Base-by-base conservation (phyloP, 2,888 invertebrate genomes). In the Heterodera filipjevi region DNA sequence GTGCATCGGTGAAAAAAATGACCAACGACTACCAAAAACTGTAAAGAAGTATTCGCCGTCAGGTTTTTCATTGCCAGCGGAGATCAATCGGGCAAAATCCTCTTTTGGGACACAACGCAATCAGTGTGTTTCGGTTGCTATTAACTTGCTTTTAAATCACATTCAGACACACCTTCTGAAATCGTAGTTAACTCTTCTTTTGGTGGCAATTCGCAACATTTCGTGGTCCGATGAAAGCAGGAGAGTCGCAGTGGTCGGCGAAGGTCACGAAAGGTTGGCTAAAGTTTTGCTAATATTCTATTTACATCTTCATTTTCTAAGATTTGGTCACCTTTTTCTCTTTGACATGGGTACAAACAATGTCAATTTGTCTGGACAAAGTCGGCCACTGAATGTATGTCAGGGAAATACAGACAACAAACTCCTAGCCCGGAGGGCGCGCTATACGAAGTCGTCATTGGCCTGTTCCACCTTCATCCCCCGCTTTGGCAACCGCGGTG, bases 11-110 rank as follows among this genome's bases (percentile, higher is more conserved):
- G n/a, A n/a, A n/a, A n/a, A n/a, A n/a, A n/a, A n/a, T n/a, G n/a
- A n/a, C n/a, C n/a, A n/a, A n/a, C n/a, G n/a, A n/a, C n/a, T n/a
- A n/a, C n/a, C n/a, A n/a, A n/a, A n/a, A n/a, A n/a, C n/a, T n/a
- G n/a, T n/a, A n/a, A n/a, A n/a, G n/a, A 97, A 97, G 91, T 98
- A 96, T 91, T 95, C 98, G 33, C 98, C 98, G 5, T 95, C 95
- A 90, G 96, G 98, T 84, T 98, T 95, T 91, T 75, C 64, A 59
- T 75, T 75, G 95, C 96, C 66, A 99, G 98, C 83, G 98, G 95
- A 91, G 98, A 99, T 91, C 93, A 93, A 81, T 94, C 94, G 0
- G 99, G 99, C 35, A 98, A 97, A 91, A 93, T 99, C 49, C 93
- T 97, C n/a, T 97, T 99, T 89, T 99, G 99, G 99, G 99, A 99